Percentiles rank a stretch among this genome's conserved stretches.
phyloP scores from a whole-genome alignment of 2,888 invertebrate species.

The Harpalus rubripes region DNA sequence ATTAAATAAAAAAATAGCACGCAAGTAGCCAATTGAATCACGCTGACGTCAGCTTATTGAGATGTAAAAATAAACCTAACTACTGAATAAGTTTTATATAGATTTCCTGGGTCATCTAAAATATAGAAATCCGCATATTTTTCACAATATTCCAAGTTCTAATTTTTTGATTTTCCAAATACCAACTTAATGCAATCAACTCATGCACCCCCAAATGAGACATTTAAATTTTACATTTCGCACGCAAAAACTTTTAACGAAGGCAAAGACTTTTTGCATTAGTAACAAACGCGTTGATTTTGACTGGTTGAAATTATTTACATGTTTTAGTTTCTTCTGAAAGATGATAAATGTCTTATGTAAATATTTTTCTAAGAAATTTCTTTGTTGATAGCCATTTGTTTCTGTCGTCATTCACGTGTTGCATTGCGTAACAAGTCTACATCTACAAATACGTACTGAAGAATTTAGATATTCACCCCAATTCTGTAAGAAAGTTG shows the following conservation, averaged over 20 bases:
- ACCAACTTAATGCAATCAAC: neutral
- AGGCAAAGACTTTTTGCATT: neutral
- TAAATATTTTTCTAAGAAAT: neutral
- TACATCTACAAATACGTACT: neutral
- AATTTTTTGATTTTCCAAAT: slow-evolving; percentile 2
- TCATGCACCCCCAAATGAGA: slow-evolving; percentile 17
- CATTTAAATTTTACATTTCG: slow-evolving; percentile 21
- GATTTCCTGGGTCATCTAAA: too few species aligned
- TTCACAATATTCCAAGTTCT: neutral
- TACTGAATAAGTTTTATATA: too few species aligned
- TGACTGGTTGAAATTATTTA: neutral
- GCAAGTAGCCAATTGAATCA: too few species aligned
- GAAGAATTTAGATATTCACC: neutral
- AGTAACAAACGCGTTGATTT: neutral
- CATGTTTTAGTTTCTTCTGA: neutral
- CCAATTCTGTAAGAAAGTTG: too few species aligned
- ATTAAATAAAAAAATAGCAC: too few species aligned
- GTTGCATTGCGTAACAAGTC: neutral
- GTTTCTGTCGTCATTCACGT: neutral
- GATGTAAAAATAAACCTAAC: too few species aligned
- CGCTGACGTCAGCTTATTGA: too few species aligned
- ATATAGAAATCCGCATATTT: neutral
- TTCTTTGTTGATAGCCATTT: neutral
- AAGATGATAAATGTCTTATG: neutral
- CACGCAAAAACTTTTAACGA: slow-evolving; percentile 25